phyloP scores from a whole-genome alignment of 2,113 vertebrate genomes.

The Pseudopipra pipra region DNA sequence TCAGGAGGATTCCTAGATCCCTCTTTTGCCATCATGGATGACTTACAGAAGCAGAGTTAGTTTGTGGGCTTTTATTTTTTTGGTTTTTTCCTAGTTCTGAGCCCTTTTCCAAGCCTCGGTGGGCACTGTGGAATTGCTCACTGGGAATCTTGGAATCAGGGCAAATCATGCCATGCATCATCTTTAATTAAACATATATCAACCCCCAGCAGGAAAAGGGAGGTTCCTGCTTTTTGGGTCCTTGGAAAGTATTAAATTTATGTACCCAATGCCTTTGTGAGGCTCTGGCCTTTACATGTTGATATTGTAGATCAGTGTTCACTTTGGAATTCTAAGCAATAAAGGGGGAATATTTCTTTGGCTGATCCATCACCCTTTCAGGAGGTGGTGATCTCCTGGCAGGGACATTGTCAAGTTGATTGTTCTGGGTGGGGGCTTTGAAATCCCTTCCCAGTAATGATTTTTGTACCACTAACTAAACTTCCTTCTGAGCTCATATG shows the following conservation, averaged over 20 bases:
- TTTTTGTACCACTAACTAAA: not conserved
- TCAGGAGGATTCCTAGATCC: not conserved
- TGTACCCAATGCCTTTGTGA: not conserved
- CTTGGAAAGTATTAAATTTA: not conserved
- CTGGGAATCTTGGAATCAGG: not conserved
- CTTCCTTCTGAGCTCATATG: not conserved
- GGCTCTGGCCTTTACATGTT: not conserved
- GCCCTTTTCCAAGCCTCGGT: not conserved
- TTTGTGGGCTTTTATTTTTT: not conserved
- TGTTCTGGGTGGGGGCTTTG: not conserved
- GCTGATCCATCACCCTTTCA: not conserved
- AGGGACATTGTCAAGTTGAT: fast-evolving
- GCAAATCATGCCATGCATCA: not conserved
- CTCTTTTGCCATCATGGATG: not conserved
- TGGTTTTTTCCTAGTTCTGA: not conserved
- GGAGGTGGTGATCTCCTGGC: not conserved
- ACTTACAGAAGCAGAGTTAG: not conserved
- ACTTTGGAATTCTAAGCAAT: fast-evolving
- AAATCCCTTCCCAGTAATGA: not conserved
- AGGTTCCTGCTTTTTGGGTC: not conserved
- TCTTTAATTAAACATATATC: not conserved
- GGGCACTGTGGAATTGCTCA: not conserved
- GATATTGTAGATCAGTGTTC: fast-evolving
- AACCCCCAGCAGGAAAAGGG: not conserved
- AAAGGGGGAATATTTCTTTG: not conserved